Base-by-base conservation (phyloP, 2,113 vertebrate genomes). In the Vulpes lagopus region DNA sequence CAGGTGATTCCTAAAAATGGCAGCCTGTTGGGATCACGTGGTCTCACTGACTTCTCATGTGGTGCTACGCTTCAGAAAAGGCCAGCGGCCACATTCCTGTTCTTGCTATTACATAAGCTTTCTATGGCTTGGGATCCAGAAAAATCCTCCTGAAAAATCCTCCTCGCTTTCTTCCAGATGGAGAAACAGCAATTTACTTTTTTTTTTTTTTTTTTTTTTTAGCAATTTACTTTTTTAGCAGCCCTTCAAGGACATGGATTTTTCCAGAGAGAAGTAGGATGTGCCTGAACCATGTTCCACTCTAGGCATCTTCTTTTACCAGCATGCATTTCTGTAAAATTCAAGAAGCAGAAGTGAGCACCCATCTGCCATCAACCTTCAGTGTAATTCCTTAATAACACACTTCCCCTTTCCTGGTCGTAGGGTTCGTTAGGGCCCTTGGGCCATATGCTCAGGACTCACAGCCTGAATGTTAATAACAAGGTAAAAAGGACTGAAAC, bases 381-480 rank as follows among this genome's bases (percentile, higher is more conserved):
- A 16, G 22, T 74, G 51, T 71, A n/a, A 16, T 43, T 17, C 32
- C 60, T 81, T 96, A 89, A 60, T 71, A 69, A 94, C 7, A 1
- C 19, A 22, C 49, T 35, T 85, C 83, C 25, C 25, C 23, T 74
- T 78, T 62, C 27, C 55, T 23, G 4, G 4, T 30, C 15, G 4
- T 59, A 49, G 74, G 20, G n/a, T 96, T 95, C 78, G 23, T 89
- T 93, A 49, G 2, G 76, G 38, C 74, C 94, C 57, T 87, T 87
- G 92, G 91, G 92, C 82, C 55, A 0, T 85, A 14, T 43, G 55
- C 78, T 93, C 35, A 32, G 43, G 60, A 86, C 49, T 73, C 62
- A 83, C 60, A 38, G 23, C 87, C 62, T 89, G 86, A 93, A 86
- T 95, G 78, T 76, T 94, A 67, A 85, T 91, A 79, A 83, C 60